Evolutionary conservation across 2,888 invertebrate genomes (phyloP), one percentile per base, ranked within the genome.

Genomic region (Incurvaria masculella): DNA sequence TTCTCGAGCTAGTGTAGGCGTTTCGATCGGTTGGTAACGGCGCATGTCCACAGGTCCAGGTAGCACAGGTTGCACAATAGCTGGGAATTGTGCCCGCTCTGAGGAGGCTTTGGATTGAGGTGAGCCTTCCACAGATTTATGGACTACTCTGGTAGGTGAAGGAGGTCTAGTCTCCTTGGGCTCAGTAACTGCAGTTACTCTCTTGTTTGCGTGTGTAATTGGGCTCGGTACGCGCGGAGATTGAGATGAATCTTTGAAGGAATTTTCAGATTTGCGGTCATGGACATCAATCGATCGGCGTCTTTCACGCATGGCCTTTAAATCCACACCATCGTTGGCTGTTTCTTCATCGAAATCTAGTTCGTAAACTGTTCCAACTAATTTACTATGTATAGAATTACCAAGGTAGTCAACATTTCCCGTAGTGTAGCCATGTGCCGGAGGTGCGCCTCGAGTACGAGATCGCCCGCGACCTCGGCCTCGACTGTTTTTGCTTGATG

Each of bases 41-140:
- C 93, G 84, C 93, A 93, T 93, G 64, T 93, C 92, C 1, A 93
- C 93, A 0, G 93, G 93, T 2, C 91, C 93, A 0, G 93, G 92
- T 52, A 93, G 66, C 45, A 92, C 83, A 0, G 90, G 87, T 55
- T 85, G 81, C 6, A 88, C 88, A 44, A 85, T 80, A 42, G 83
- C 68, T 18, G 49, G 48, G 26, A 44, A 49, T 43, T 46, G 42
- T 23, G 45, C 52, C 17, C 39, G 46, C 54, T 54, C 44, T 53
- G 47, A 18, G 2, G 47, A 47, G 14, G 40, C 27, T 5, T 14
- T 18, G 21, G 46, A 23, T 57, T 53, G 33, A 33, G 33, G 33
- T 14, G 55, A 4, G 57, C 55, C 53, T 64, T 68, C 41, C 57
- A 59, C 46, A 14, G 54, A 57, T 4, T 56, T 49, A 47, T 59